phyloP scores from a whole-genome alignment of 2,113 vertebrate genomes.

The Galemys pyrenaicus region DNA sequence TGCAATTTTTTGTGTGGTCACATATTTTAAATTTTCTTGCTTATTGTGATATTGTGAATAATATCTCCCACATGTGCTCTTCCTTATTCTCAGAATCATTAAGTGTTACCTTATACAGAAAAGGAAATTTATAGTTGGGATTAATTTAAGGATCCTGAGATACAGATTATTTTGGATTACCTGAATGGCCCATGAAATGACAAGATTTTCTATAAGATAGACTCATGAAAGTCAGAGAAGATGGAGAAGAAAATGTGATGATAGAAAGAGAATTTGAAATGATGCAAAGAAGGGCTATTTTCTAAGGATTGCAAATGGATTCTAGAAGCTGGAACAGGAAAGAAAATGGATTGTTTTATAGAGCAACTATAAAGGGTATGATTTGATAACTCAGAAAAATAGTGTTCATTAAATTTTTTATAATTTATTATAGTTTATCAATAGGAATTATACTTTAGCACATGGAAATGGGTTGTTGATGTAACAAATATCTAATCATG shows the following conservation, averaged over 20 bases:
- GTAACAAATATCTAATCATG: background rate
- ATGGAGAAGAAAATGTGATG: background rate
- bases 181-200: background rate
- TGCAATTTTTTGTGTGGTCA: no score
- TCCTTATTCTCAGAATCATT: background rate
- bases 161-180: background rate
- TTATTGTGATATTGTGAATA: background rate
- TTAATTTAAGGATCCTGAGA: background rate
- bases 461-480: background rate
- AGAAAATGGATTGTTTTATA: background rate
- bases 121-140: background rate
- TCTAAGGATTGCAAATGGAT: no score
- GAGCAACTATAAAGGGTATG: background rate
- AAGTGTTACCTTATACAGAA: background rate
- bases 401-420: background rate
- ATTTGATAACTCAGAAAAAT: background rate
- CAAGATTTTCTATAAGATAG: background rate
- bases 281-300: no score
- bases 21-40: background rate
- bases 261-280: no score
- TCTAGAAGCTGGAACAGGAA: background rate
- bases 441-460: background rate
- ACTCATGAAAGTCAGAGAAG: background rate
- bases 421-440: background rate
- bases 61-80: background rate